Conservation (phyloP, 2,888 invertebrate species). For the Strigamia maritima region DNA sequence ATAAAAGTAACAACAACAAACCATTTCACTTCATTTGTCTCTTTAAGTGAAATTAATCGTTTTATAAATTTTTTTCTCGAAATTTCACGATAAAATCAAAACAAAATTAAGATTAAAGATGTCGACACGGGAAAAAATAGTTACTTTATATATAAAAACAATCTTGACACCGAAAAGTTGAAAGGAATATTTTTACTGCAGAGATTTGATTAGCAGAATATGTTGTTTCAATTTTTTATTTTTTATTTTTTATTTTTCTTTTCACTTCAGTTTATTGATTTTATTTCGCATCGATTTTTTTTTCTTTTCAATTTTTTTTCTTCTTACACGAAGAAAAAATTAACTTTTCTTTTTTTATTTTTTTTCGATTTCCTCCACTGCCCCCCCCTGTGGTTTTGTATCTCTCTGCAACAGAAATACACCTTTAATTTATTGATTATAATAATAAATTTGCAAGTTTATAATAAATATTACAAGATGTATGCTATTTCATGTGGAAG, state of each 20-base stretch:
- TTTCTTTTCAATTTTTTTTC: not conserved
- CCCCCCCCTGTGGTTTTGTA: not conserved
- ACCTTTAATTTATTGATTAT: not conserved
- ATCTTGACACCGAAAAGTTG: not conserved
- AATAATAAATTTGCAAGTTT: not conserved
- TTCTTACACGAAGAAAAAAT: not conserved
- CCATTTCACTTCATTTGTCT: not conserved
- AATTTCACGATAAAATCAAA: not conserved
- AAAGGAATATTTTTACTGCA: not conserved
- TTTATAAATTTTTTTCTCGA: too few relatives aligned
- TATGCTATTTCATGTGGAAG: conserved; percentile 5
- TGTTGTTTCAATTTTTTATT: not conserved
- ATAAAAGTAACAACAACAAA: not conserved
- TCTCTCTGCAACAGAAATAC: not conserved
- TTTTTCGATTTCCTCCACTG: not conserved
- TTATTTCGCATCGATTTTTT: not conserved
- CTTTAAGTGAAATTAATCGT: not conserved
- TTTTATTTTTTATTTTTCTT: not conserved
- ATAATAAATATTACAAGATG: not conserved
- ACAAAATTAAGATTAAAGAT: not conserved
- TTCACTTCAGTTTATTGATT: not conserved
- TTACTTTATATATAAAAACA: not conserved
- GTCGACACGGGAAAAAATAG: not conserved
- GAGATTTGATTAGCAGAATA: not conserved
- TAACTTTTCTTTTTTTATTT: not conserved